These are phyloP conservation scores for Chondrilla cf. caribensis DNA, from an alignment of 37 sponge, comb jelly and placozoan species.

Conservation along the genomic window DNA sequence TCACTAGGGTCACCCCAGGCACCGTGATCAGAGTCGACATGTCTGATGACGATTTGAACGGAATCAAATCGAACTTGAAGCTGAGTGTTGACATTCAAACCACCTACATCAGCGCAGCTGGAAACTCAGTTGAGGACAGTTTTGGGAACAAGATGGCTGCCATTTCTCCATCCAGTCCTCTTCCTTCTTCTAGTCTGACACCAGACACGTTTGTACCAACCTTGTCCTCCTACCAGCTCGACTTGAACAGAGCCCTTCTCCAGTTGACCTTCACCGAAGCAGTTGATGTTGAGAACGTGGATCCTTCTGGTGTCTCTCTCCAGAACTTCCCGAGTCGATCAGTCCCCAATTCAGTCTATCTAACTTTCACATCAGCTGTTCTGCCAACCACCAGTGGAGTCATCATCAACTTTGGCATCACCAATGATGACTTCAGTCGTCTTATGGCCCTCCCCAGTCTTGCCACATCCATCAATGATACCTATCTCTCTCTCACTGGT, in stretches of 20 bases:
- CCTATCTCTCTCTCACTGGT: constrained; percentile 40
- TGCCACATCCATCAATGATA: constrained; percentile 52
- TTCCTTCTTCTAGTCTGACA: constrained; percentile 14
- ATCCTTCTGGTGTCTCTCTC: constrained; percentile 58
- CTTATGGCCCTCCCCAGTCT: constrained; percentile 25
- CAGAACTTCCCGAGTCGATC: constrained; percentile 36
- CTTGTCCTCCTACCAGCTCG: constrained; percentile 31
- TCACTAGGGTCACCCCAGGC: constrained; percentile 46
- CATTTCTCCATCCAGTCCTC: constrained; percentile 16
- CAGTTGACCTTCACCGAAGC: constrained; percentile 48
- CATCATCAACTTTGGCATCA: constrained; percentile 54
- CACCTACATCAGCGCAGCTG: constrained; percentile 57
- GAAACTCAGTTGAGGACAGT: constrained; percentile 50
- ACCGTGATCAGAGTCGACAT: constrained; percentile 40
- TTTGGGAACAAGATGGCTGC: constrained; percentile 26
- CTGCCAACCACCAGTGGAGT: constrained; percentile 40
- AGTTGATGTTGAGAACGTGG: constrained; percentile 27
- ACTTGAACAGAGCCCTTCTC: constrained; percentile 37
- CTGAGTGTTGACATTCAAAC: constrained; percentile 53
- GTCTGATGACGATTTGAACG: constrained; percentile 59
- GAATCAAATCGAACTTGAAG: constrained; percentile 60
- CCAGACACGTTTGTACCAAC: constrained; percentile 34
- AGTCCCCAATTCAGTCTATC: constrained; percentile 1
- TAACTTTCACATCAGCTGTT: constrained; percentile 48
- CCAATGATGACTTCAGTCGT: constrained; percentile 57